A percentile compares a stretch with the other conserved stretches of the same genome.
These are phyloP conservation scores for Lacerta viridis DNA, from an alignment of 2,797 vertebrate species.

Conservation along the genomic window DNA sequence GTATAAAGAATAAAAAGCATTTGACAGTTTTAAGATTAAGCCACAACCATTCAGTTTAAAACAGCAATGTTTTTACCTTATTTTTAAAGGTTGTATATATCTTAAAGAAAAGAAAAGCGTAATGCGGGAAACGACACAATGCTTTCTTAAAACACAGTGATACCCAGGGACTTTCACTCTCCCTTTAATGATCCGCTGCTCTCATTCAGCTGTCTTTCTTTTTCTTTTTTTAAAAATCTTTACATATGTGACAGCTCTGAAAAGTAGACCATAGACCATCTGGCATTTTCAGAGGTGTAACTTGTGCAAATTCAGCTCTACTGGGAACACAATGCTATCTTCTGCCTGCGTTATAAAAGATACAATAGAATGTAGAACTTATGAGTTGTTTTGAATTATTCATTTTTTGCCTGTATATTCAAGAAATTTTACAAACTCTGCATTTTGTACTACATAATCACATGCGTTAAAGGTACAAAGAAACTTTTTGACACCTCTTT, in stretches of 20 bases:
- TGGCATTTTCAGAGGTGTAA: constrained; percentile 92
- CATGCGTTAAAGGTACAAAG: constrained; percentile 85
- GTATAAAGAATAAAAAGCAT: constrained; percentile 75
- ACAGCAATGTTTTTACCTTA: constrained; percentile 77
- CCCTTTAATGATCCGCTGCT: constrained; percentile 85
- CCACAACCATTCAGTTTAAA: constrained; percentile 70
- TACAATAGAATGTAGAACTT: constrained; percentile 89
- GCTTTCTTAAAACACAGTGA: constrained; percentile 84
- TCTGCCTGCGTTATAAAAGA: constrained; percentile 90
- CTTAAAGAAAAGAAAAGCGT: constrained; percentile 68
- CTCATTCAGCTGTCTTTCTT: constrained; percentile 87
- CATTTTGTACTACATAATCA: constrained; percentile 87
- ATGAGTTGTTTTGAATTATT: constrained; percentile 97
- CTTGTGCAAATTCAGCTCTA: constrained; percentile 97
- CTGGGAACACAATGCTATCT: constrained; percentile 92
- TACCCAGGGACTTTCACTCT: constrained; percentile 83
- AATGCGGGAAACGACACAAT: constrained; percentile 78
- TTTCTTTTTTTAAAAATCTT: constrained; percentile 84
- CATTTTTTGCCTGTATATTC: constrained; percentile 92
- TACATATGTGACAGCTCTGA: constrained; percentile 89
- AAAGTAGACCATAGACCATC: constrained; percentile 92
- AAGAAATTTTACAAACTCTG: constrained; percentile 88
- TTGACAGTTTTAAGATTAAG: constrained; percentile 71
- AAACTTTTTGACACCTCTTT: constrained; percentile 89
- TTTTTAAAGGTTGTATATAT: constrained; percentile 76